Percentiles rank a stretch among this genome's conserved stretches.
Evolutionary conservation across 92 coral and sea anemone genomes (phyloP).

Genomic region (Palythoa grandiflora): DNA sequence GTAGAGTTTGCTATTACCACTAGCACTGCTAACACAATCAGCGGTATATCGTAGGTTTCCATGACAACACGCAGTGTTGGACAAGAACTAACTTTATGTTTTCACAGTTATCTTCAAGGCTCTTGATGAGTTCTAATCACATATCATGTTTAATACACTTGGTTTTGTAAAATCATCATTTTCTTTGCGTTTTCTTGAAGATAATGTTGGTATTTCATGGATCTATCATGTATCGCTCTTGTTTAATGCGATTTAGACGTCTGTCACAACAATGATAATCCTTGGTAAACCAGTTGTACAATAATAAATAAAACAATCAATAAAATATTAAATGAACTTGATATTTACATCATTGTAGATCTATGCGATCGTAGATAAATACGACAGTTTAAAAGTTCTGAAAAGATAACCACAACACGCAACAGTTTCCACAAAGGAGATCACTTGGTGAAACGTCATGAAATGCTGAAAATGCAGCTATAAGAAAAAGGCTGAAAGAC

Average conservation of each 20-base stretch:
- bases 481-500: neutral
- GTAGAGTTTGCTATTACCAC: neutral
- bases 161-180: neutral
- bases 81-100: neutral
- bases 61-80: neutral
- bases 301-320: neutral
- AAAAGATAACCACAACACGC: neutral
- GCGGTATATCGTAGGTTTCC: conserved; percentile 24
- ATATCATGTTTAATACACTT: neutral
- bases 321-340: neutral
- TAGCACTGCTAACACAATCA: conserved; percentile 1
- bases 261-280: neutral
- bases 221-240: neutral
- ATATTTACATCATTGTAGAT: neutral
- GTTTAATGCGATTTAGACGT: neutral
- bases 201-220: neutral
- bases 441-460: neutral
- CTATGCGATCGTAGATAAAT: neutral
- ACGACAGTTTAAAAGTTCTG: neutral
- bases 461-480: neutral
- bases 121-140: neutral
- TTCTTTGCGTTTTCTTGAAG: neutral
- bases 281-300: neutral
- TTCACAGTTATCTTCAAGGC: neutral
- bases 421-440: neutral